These are phyloP conservation scores for Antheraea mylitta DNA, from an alignment of 1,140 invertebrate genomes.

Conservation along the genomic window DNA sequence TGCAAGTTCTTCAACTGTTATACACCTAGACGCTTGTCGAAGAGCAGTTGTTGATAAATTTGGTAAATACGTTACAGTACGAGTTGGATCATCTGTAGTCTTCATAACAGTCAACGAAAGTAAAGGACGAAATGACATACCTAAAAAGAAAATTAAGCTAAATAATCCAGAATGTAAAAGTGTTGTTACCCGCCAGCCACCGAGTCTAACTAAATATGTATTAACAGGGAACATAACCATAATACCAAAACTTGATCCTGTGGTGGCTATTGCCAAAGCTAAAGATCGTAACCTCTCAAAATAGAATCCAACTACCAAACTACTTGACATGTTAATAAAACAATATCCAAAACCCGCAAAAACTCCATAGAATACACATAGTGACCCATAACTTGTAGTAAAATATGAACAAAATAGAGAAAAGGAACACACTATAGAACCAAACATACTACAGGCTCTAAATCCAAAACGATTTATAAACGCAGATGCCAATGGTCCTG, in stretches of 20 bases:
- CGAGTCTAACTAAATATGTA: conserved; percentile 81
- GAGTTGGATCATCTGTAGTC: conserved; percentile 52
- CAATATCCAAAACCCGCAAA: conserved; percentile 90
- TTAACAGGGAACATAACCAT: conserved; percentile 86
- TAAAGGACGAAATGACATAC: conserved; percentile 59
- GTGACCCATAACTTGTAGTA: conserved; percentile 38
- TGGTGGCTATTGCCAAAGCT: conserved; percentile 88
- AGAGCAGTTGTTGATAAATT: conserved; percentile 45
- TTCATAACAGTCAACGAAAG: conserved; percentile 55
- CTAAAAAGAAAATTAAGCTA: conserved; percentile 54
- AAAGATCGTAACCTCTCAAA: conserved; percentile 89
- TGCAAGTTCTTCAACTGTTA: conserved; percentile 32
- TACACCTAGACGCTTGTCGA: conserved; percentile 25
- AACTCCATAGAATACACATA: conserved; percentile 58
- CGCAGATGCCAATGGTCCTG: conserved; percentile 88
- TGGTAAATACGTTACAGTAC: conserved; percentile 71
- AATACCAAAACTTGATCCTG: conserved; percentile 89
- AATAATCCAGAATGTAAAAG: conserved; percentile 84
- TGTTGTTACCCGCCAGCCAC: conserved; percentile 86
- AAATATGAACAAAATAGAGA: conserved; percentile 60
- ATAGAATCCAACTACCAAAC: conserved; percentile 89
- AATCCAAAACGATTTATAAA: conserved; percentile 87
- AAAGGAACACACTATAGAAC: conserved; percentile 67
- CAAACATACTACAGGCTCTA: conserved; percentile 84
- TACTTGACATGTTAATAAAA: conserved; percentile 80